These are phyloP conservation scores for Drosophila leonis DNA, from an alignment of 2,888 invertebrate genomes.

Conservation along the genomic window DNA sequence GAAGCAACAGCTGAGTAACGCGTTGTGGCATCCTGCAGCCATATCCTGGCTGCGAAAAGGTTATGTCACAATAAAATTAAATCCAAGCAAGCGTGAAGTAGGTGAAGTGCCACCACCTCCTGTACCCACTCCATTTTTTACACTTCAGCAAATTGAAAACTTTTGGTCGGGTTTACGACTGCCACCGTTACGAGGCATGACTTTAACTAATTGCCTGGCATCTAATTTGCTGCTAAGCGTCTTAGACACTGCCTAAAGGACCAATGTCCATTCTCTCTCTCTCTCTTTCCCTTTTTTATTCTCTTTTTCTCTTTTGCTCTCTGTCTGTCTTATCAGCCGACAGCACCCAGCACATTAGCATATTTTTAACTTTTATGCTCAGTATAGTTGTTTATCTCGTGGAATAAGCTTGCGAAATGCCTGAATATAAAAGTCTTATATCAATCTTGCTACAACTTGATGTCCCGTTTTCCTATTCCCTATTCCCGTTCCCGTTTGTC, in stretches of 20 bases:
- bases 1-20: conserved; percentile 54
- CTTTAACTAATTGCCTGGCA: conserved; percentile 58
- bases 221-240: conserved; percentile 59
- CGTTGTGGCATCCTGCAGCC: conserved; percentile 24
- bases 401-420: conserved; percentile 75
- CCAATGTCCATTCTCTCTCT: conserved; percentile 47
- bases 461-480: conserved; percentile 49
- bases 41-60: conserved; percentile 61
- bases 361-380: conserved; percentile 73
- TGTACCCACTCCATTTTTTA: conserved; percentile 4
- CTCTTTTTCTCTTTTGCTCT: neutral
- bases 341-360: conserved; percentile 70
- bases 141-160: conserved; percentile 66
- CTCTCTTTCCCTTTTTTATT: neutral
- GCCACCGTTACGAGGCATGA: conserved; percentile 38
- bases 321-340: conserved; percentile 41
- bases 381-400: conserved; percentile 65
- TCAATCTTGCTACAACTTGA: conserved; percentile 73
- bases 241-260: conserved; percentile 24
- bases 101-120: conserved; percentile 49
- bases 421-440: conserved; percentile 79
- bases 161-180: conserved; percentile 65
- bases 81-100: conserved; percentile 78
- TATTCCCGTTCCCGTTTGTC: neutral
- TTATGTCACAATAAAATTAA: conserved; percentile 80